A percentile compares a stretch with the other conserved stretches of the same genome.
These are phyloP conservation scores for Albula glossodonta DNA, from an alignment of 2,113 vertebrate genomes.

Conservation along the genomic window DNA sequence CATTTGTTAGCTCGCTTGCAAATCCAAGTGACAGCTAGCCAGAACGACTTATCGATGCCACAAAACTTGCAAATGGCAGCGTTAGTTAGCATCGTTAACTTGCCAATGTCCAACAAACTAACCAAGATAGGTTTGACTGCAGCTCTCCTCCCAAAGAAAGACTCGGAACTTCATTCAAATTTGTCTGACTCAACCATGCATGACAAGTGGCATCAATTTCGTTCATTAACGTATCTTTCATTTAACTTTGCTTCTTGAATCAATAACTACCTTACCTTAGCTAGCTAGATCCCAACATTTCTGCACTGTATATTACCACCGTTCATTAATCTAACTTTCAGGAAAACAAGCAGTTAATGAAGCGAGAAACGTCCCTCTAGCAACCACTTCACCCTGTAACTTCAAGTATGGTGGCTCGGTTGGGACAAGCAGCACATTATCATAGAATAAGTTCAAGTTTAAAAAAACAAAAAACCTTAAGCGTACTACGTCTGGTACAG, in stretches of 20 bases:
- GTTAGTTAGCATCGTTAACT: too few relatives aligned
- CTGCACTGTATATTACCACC: not conserved
- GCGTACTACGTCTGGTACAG: too few relatives aligned
- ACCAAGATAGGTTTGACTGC: too few relatives aligned
- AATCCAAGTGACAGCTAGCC: too few relatives aligned
- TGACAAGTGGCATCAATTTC: not conserved
- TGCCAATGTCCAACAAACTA: too few relatives aligned
- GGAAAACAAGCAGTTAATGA: not conserved
- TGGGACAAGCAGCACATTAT: not conserved
- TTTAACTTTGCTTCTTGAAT: not conserved
- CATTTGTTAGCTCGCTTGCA: too few relatives aligned
- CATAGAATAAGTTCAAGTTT: not conserved
- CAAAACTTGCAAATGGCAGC: too few relatives aligned
- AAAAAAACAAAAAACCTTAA: not conserved
- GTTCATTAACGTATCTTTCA: not conserved
- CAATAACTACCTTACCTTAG: not conserved
- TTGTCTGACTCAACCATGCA: not conserved
- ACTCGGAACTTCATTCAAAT: not conserved
- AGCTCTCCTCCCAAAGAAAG: not conserved
- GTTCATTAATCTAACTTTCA: not conserved
- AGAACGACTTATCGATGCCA: too few relatives aligned
- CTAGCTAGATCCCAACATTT: not conserved
- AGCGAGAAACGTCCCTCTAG: not conserved
- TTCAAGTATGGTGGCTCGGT: constrained; percentile 14
- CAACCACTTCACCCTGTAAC: not conserved